Percentiles rank a stretch among this genome's conserved stretches.
phyloP scores from a whole-genome alignment of 2,113 vertebrate species.

The Tachysurus vachellii region DNA sequence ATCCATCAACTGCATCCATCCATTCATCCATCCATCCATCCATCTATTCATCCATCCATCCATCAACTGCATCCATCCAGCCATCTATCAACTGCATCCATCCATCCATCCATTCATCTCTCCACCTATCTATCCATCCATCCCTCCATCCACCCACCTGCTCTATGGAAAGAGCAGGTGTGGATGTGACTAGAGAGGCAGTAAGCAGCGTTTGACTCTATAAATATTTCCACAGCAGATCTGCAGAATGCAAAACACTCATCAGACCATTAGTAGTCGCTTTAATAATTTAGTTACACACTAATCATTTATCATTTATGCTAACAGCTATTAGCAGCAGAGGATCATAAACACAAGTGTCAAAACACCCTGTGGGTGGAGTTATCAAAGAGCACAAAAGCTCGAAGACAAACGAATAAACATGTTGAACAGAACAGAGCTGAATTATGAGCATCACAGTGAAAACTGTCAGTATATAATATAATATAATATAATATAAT shows the following conservation, averaged over 20 bases:
- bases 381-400: not conserved
- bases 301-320: constrained; percentile 11
- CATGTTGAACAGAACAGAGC: not conserved
- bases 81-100: not conserved
- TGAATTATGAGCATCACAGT: not conserved
- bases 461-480: not conserved
- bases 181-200: not conserved
- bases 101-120: not conserved
- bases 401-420: not conserved
- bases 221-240: constrained; percentile 9
- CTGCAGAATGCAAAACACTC: not conserved
- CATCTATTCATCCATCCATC: not conserved
- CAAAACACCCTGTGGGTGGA: not conserved
- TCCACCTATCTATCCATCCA: not conserved
- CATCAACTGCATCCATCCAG: not conserved
- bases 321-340: constrained; percentile 17
- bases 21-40: not conserved
- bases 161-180: too few species aligned
- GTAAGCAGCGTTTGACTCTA: not conserved
- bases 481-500: too few species aligned
- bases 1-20: too few species aligned
- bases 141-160: not conserved
- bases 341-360: constrained; percentile 7
- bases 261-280: not conserved
- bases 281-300: constrained; percentile 18